A percentile compares a stretch with the other conserved stretches of the same genome.
These are phyloP conservation scores for Andrena cerasifolii DNA, from an alignment of 1,140 invertebrate species.

Conservation along the genomic window DNA sequence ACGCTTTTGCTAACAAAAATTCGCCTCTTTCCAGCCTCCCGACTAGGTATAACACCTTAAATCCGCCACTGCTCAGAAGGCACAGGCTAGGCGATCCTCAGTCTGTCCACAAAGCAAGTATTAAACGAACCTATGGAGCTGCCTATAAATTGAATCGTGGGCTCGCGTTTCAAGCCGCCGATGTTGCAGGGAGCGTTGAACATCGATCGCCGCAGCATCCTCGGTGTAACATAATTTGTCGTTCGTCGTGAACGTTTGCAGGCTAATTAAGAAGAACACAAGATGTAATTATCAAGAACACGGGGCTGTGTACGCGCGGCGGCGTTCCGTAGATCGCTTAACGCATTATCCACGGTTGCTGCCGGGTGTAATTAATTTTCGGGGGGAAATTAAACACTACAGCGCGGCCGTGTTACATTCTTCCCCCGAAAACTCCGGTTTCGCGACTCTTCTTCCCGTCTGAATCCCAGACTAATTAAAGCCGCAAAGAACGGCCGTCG, in stretches of 20 bases:
- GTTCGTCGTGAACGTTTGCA: constrained; percentile 1
- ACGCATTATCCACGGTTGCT: not conserved
- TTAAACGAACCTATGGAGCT: too few species aligned
- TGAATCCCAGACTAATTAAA: not conserved
- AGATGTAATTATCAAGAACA: constrained; percentile 21
- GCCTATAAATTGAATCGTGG: not conserved
- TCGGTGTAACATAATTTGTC: not conserved
- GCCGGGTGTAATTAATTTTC: constrained; percentile 19
- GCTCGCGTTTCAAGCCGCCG: too few species aligned
- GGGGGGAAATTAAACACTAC: not conserved
- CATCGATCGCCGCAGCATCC: constrained; percentile 1
- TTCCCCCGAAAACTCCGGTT: not conserved
- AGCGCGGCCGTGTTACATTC: not conserved
- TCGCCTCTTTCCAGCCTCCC: too few species aligned
- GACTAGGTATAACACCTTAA: too few species aligned
- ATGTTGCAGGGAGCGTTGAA: not conserved
- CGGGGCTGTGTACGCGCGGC: not conserved
- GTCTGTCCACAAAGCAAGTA: too few species aligned
- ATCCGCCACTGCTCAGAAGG: too few species aligned
- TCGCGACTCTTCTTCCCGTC: not conserved
- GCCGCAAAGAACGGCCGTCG: not conserved
- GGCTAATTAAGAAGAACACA: constrained; percentile 20
- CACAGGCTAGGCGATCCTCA: too few species aligned
- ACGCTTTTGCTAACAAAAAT: too few species aligned
- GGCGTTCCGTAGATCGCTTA: not conserved